These are phyloP conservation scores for Neoitamus cyanurus DNA, from an alignment of 2,888 invertebrate genomes.

Conservation along the genomic window DNA sequence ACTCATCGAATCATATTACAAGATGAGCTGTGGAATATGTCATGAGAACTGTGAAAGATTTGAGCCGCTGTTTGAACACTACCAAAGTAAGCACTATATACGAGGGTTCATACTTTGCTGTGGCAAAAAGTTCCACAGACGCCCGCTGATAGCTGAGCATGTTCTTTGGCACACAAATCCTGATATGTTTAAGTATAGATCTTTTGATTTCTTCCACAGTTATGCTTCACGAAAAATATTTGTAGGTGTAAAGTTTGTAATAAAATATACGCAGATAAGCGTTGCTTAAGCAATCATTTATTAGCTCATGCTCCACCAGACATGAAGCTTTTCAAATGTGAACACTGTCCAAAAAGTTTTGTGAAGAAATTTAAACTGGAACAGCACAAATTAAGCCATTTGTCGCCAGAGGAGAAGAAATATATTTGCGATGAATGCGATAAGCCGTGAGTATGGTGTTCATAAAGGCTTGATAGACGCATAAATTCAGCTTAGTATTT, in stretches of 20 bases:
- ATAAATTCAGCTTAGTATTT: too few species aligned
- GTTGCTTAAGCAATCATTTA: slow-evolving; percentile 54
- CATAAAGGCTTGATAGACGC: too few species aligned
- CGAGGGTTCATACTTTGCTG: slow-evolving; percentile 55
- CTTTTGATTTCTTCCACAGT: neutral
- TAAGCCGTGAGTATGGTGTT: slow-evolving; percentile 58
- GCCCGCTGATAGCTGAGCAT: slow-evolving; percentile 53
- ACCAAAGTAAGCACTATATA: slow-evolving; percentile 51
- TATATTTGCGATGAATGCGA: slow-evolving; percentile 61
- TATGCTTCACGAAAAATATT: neutral
- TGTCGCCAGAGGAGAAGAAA: slow-evolving; percentile 53
- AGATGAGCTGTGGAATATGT: slow-evolving; percentile 54
- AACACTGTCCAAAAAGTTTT: slow-evolving; percentile 55
- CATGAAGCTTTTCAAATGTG: slow-evolving; percentile 53
- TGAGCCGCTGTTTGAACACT: slow-evolving; percentile 53
- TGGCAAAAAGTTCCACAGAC: slow-evolving; percentile 53
- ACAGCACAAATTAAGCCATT: slow-evolving; percentile 55
- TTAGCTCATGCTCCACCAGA: slow-evolving; percentile 52
- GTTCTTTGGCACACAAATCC: slow-evolving; percentile 55
- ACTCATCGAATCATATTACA: slow-evolving; percentile 49
- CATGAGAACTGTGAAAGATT: slow-evolving; percentile 44
- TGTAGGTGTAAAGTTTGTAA: slow-evolving; percentile 51
- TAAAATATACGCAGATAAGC: slow-evolving; percentile 53
- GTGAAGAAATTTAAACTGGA: slow-evolving; percentile 55
- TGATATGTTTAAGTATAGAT: slow-evolving; percentile 54